phyloP scores from a whole-genome alignment of 2,888 invertebrate species.

The Pemphredon lugubris region DNA sequence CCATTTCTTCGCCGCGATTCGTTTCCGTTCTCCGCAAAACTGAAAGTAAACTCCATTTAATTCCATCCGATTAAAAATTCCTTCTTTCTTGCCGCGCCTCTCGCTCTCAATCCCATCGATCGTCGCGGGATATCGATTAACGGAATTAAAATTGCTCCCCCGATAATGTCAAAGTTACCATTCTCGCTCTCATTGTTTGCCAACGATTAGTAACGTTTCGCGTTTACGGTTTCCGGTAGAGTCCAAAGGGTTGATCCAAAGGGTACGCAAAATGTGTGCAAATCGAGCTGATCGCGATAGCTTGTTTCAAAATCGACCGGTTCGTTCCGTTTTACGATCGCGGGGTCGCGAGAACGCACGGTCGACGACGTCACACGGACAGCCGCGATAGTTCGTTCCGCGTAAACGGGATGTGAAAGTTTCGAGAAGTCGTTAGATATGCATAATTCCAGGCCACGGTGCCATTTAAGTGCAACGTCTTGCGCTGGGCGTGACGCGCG shows the following conservation, averaged over 20 bases:
- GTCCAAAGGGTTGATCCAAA: no score
- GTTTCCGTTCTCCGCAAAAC: not conserved
- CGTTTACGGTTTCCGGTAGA: no score
- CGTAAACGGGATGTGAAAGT: slow-evolving; percentile 72
- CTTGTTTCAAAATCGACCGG: slow-evolving; percentile 43
- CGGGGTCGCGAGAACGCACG: slow-evolving; percentile 64
- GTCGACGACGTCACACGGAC: slow-evolving; percentile 62
- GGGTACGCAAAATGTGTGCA: not conserved
- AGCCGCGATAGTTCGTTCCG: slow-evolving; percentile 39
- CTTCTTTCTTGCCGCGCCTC: no score
- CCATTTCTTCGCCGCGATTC: not conserved
- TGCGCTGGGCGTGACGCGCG: slow-evolving; percentile 57
- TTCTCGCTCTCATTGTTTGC: no score
- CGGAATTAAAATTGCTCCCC: no score
- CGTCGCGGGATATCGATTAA: no score
- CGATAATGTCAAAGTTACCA: no score
- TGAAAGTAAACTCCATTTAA: not conserved
- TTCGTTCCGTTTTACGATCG: slow-evolving; percentile 46
- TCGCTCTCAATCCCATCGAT: no score
- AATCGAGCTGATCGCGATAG: slow-evolving; percentile 5
- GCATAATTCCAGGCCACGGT: slow-evolving; percentile 64
- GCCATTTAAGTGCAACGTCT: slow-evolving; percentile 54
- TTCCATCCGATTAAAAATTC: no score
- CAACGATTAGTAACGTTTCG: no score
- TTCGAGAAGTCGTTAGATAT: slow-evolving; percentile 64